phyloP scores from a whole-genome alignment of 2,113 vertebrate genomes.

The Odontophorus gujanensis region DNA sequence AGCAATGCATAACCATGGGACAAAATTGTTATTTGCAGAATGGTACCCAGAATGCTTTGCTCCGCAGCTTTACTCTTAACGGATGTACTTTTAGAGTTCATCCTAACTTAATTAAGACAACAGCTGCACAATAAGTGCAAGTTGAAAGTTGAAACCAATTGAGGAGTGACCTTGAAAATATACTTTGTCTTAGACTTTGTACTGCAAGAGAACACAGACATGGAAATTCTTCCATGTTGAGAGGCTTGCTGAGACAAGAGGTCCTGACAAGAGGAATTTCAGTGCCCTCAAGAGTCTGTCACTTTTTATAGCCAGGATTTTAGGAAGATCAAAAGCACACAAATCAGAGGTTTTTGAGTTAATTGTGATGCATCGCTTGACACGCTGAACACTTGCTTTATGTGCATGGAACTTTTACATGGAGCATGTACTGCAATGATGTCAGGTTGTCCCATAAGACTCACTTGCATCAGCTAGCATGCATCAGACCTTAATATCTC shows the following conservation, averaged over 20 bases:
- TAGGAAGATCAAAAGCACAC: background rate
- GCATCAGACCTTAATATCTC: background rate
- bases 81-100: slow-evolving; percentile 15
- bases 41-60: background rate
- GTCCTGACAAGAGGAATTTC: background rate
- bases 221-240: background rate
- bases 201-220: background rate
- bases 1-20: background rate
- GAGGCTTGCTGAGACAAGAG: background rate
- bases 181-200: background rate
- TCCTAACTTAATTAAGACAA: slow-evolving; percentile 55
- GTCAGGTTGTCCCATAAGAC: rapidly evolving
- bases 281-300: background rate
- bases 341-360: background rate
- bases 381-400: background rate
- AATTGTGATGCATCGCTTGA: background rate
- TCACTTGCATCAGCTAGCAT: background rate
- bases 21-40: background rate
- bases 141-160: background rate
- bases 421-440: background rate
- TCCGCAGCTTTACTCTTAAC: slow-evolving; percentile 20
- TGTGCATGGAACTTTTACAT: background rate
- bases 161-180: background rate
- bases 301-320: background rate
- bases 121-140: background rate